Evolutionary conservation across 2,888 invertebrate species (phyloP), one percentile per base, ranked within the genome.

Genomic region (Steinernema hermaphroditum): DNA sequence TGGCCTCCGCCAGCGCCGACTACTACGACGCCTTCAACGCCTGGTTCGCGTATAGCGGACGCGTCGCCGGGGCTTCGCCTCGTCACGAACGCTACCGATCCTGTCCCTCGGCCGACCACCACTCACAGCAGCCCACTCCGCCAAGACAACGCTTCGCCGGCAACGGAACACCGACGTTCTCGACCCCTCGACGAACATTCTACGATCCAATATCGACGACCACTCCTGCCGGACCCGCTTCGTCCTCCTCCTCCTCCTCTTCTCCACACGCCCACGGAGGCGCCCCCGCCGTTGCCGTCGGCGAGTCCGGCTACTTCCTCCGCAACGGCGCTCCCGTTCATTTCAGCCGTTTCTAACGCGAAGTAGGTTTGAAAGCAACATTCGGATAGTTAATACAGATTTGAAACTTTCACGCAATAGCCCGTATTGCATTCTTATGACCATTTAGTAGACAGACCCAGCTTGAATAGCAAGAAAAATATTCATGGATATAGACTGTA

Each of bases 1-100:
- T 54, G 70, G 72, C 6, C 68, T 49, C 37, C 29, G 37, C 69
- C 49, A 44, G 71, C 74, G n/a, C 79, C 34, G 79, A 81, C 75
- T 83, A 83, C 77, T 80, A 82, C 72, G 75, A 78, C 75, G 78
- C 80, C 74, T 83, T 83, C 82, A 83, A 83, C 76, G 79, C 81
- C 14, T 83, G 82, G 82, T 83, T 83, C 78, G 81, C 82, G n/a
- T 62, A 62, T 43, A 69, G 72, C 68, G 71, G 44, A n/a, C 73
- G 32, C n/a, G 1, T 46, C 54, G 16, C 54, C 62, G 62, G 32
- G 29, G 9, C 62, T 16, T 62, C 62, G 34, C 62, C 62, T 62
- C 62, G 62, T 62, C 62, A 62, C 62, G 62, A 62, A 32, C 62
- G 62, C 32, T 62, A 62, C 62, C 62, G 62, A 62, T 62, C 62